phyloP scores from a whole-genome alignment of 1,140 invertebrate species.

The Pseudoatta argentina region DNA sequence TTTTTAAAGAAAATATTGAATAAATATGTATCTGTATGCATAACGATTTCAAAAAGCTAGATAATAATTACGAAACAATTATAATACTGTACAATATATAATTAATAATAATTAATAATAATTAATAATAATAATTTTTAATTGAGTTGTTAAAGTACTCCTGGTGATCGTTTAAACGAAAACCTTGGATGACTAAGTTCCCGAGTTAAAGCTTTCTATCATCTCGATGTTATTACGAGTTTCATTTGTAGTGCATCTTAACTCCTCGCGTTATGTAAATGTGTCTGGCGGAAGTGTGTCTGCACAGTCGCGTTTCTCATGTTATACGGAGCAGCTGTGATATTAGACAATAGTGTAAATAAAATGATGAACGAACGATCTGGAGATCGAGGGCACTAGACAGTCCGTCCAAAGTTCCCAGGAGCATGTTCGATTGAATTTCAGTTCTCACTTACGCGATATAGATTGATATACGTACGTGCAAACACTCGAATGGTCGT shows the following conservation, averaged over 20 bases:
- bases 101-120: too few relatives aligned
- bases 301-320: neutral
- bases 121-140: too few relatives aligned
- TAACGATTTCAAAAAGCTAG: too few relatives aligned
- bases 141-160: too few relatives aligned
- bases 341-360: slow-evolving; percentile 21
- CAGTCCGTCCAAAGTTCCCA: neutral
- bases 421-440: slow-evolving; percentile 27
- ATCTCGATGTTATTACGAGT: neutral
- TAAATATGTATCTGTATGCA: too few relatives aligned
- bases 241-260: slow-evolving; percentile 1
- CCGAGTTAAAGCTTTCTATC: too few relatives aligned
- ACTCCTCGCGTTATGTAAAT: neutral
- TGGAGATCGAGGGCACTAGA: neutral
- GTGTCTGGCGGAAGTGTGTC: neutral
- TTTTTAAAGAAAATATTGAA: too few relatives aligned
- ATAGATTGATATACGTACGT: neutral
- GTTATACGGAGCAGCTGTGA: neutral
- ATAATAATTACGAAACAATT: too few relatives aligned
- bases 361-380: slow-evolving; percentile 13
- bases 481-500: neutral
- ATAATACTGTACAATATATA: too few relatives aligned
- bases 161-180: too few relatives aligned
- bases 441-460: slow-evolving; percentile 29
- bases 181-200: too few relatives aligned